A percentile compares a stretch with the other conserved stretches of the same genome.
Evolutionary conservation across 2,113 vertebrate genomes (phyloP).

Genomic region (Kryptolebias marmoratus): DNA sequence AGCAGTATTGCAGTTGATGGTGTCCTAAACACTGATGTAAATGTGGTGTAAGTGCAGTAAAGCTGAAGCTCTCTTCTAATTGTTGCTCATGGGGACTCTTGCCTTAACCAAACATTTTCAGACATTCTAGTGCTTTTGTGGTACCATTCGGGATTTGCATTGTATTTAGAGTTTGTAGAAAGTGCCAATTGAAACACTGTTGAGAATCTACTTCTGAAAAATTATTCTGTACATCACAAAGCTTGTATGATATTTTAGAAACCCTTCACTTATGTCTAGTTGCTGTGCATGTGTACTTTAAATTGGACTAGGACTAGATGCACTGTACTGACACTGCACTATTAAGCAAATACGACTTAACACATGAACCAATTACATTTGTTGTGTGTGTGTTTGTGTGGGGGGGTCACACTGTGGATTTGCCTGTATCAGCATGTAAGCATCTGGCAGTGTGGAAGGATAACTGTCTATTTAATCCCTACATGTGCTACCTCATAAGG

Average conservation of each 20-base stretch:
- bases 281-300: conserved; percentile 2
- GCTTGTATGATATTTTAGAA: not conserved
- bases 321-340: not conserved
- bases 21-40: conserved; percentile 41
- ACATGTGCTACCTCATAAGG: not conserved
- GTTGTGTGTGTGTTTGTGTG: not conserved
- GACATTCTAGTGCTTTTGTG: conserved; percentile 12
- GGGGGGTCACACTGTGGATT: not conserved
- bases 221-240: conserved; percentile 13
- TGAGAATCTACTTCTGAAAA: conserved; percentile 17
- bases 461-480: not conserved
- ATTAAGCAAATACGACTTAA: not conserved
- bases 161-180: conserved; percentile 35
- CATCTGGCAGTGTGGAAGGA: not conserved
- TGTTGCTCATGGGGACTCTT: conserved; percentile 38
- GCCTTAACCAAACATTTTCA: conserved; percentile 32
- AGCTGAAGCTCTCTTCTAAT: conserved; percentile 37
- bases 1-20: conserved; percentile 26
- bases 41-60: conserved; percentile 36
- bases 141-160: conserved; percentile 23
- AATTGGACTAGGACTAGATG: not conserved
- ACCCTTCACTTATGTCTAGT: not conserved
- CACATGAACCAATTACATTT: not conserved
- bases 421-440: not conserved
- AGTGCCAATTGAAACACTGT: conserved; percentile 10